These are phyloP conservation scores for Hydropotes inermis DNA, from an alignment of 2,113 vertebrate species.

Conservation along the genomic window DNA sequence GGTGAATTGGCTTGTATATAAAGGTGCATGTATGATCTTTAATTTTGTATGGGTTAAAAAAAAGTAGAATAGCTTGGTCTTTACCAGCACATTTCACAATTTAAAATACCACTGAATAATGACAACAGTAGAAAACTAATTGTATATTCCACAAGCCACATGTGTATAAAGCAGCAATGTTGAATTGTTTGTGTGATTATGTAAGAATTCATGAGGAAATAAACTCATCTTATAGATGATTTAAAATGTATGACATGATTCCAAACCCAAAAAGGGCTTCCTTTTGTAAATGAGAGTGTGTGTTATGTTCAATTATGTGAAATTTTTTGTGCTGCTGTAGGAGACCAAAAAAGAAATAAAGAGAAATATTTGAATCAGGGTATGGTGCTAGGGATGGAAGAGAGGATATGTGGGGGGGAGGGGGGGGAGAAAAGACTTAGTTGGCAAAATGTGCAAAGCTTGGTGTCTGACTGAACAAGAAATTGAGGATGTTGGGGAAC, in stretches of 20 bases:
- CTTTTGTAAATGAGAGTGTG: neutral
- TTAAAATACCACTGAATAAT: neutral
- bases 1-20: neutral
- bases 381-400: neutral
- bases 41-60: neutral
- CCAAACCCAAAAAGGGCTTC: neutral
- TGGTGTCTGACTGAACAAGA: neutral
- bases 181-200: neutral
- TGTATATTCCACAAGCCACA: neutral
- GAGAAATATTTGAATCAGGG: neutral
- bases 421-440: neutral
- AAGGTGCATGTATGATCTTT: neutral
- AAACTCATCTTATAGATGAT: neutral
- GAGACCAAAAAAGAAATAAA: neutral
- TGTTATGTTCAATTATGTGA: neutral
- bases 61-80: neutral
- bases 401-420: neutral
- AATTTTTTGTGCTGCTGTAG: neutral
- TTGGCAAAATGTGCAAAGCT: neutral
- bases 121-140: neutral
- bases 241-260: neutral
- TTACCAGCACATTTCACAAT: neutral
- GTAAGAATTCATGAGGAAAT: neutral
- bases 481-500: neutral
- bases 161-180: neutral